These are phyloP conservation scores for Peribatodes rhomboidaria DNA, from an alignment of 2,888 invertebrate species.

Conservation along the genomic window DNA sequence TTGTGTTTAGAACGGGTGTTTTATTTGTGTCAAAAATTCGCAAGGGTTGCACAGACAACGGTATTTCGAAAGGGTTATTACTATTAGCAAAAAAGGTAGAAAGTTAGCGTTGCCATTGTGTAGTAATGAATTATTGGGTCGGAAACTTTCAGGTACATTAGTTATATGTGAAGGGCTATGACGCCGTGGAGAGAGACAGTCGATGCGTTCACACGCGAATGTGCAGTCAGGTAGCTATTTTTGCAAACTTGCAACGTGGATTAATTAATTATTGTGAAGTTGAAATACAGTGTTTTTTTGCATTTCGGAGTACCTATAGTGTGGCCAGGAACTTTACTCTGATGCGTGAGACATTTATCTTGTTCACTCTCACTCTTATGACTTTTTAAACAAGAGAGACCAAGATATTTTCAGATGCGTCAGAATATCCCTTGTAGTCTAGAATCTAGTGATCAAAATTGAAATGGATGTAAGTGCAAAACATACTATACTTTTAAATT, in stretches of 20 bases:
- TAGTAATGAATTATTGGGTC: conserved; percentile 85
- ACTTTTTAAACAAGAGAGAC: too few species aligned
- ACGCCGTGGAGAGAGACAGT: conserved; percentile 77
- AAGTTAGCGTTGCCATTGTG: conserved; percentile 82
- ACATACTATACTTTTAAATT: too few species aligned
- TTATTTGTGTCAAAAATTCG: conserved; percentile 83
- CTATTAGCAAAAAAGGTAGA: conserved; percentile 69
- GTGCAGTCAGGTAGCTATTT: conserved; percentile 70
- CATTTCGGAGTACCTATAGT: too few species aligned
- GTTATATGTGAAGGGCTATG: conserved; percentile 81
- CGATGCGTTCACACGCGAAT: conserved; percentile 80
- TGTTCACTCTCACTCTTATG: too few species aligned
- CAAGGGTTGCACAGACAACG: conserved; percentile 80
- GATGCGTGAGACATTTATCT: too few species aligned
- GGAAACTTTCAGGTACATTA: conserved; percentile 85
- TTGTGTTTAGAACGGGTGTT: conserved; percentile 84
- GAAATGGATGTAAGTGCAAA: too few species aligned
- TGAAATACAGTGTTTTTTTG: not conserved
- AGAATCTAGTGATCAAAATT: too few species aligned
- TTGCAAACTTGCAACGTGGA: conserved; percentile 17
- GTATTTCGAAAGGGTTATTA: conserved; percentile 80
- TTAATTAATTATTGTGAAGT: not conserved
- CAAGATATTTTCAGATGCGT: too few species aligned
- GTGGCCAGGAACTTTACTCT: too few species aligned
- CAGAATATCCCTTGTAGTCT: too few species aligned